A percentile compares a stretch with the other conserved stretches of the same genome.
Conservation (phyloP, 2,888 invertebrate species). For the Priocnemis perturbator region DNA sequence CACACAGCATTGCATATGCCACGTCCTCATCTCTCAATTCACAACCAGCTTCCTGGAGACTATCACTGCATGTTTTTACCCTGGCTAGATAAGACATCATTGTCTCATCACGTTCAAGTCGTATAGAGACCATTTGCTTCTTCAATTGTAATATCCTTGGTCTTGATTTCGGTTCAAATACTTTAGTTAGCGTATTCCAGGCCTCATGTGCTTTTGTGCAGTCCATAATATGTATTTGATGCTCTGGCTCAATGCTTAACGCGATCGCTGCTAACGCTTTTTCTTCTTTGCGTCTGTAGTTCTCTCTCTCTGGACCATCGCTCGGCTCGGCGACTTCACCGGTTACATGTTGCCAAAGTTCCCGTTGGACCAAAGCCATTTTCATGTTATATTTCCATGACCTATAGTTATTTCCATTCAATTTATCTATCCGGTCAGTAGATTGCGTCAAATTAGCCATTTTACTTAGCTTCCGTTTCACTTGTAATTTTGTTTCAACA, state of each 20-base stretch:
- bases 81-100: constrained; percentile 27
- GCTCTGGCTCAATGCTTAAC: constrained; percentile 18
- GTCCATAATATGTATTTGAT: constrained; percentile 25
- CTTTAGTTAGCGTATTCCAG: constrained; percentile 13
- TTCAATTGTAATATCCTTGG: constrained; percentile 28
- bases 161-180: constrained; percentile 30
- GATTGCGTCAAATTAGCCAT: constrained; percentile 11
- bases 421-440: constrained; percentile 24
- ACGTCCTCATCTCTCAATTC: constrained; percentile 28
- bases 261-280: constrained; percentile 23
- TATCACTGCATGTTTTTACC: constrained; percentile 27
- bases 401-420: constrained; percentile 27
- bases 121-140: constrained; percentile 24
- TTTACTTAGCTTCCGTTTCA: neutral
- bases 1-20: constrained; percentile 28
- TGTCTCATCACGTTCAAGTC: constrained; percentile 19
- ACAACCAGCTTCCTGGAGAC: constrained; percentile 22
- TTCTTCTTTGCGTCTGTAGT: constrained; percentile 9
- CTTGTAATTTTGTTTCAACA: neutral
- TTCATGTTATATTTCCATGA: constrained; percentile 31
- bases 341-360: constrained; percentile 23
- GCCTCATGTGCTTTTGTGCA: constrained; percentile 21
- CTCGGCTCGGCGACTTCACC: constrained; percentile 5
- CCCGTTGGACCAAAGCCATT: constrained; percentile 23
- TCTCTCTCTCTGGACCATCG: neutral